These are phyloP conservation scores for Macropis europaea DNA, from an alignment of 2,888 invertebrate species.

Conservation along the genomic window DNA sequence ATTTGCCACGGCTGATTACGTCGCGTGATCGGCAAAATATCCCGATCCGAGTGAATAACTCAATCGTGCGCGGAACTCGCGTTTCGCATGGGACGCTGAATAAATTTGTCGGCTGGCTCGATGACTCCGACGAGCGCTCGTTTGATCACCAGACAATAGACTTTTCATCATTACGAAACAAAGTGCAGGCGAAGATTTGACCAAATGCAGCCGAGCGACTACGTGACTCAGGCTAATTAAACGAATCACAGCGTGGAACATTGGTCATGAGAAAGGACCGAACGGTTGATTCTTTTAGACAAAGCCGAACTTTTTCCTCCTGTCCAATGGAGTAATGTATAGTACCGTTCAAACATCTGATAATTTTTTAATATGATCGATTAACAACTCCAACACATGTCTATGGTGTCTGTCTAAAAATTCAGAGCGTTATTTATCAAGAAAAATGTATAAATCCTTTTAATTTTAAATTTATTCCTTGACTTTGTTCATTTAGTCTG, in stretches of 20 bases:
- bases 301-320: neutral
- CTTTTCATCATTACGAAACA: neutral
- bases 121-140: too few species aligned
- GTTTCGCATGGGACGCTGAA: neutral
- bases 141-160: neutral
- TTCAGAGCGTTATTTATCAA: too few species aligned
- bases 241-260: neutral
- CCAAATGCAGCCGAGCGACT: neutral
- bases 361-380: too few species aligned
- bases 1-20: slow-evolving; percentile 42
- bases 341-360: too few species aligned
- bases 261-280: neutral
- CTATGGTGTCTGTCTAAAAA: too few species aligned
- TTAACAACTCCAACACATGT: too few species aligned
- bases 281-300: neutral
- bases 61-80: slow-evolving; percentile 14
- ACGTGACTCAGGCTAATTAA: slow-evolving; percentile 15
- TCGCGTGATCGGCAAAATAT: slow-evolving; percentile 18
- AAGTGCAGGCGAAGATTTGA: neutral
- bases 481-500: too few species aligned
- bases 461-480: too few species aligned
- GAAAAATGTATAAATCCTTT: too few species aligned
- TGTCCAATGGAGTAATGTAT: too few species aligned
- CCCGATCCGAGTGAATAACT: neutral
- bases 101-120: neutral